Percentiles rank a stretch among this genome's conserved stretches.
Evolutionary conservation across 1,140 invertebrate genomes (phyloP).

Genomic region (Asobara japonica): DNA sequence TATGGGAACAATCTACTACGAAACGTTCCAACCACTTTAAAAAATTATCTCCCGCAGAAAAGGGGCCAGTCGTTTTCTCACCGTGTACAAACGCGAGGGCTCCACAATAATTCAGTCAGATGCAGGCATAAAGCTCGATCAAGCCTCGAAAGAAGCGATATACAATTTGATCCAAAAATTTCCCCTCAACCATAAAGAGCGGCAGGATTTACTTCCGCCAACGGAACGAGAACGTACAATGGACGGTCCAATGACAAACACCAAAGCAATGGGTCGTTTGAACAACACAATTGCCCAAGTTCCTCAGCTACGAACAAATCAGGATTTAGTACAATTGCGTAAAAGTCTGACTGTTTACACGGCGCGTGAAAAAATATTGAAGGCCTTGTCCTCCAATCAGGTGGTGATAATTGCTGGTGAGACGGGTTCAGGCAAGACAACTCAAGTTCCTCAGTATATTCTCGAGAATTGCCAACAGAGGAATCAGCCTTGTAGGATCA

Average conservation of each 20-base stretch:
- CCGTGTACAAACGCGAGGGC: conserved; percentile 78
- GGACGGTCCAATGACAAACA: conserved; percentile 61
- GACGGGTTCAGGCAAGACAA: conserved; percentile 91
- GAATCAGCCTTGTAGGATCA: conserved; percentile 81
- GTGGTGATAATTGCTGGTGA: conserved; percentile 80
- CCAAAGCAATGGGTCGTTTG: conserved; percentile 70
- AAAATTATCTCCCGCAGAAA: conserved; percentile 65
- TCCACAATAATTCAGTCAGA: conserved; percentile 77
- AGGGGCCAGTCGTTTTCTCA: conserved; percentile 76
- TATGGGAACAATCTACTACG: background rate
- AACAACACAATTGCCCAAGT: conserved; percentile 73
- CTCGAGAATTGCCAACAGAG: conserved; percentile 78
- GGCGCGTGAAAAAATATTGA: conserved; percentile 67
- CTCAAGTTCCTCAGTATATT: conserved; percentile 91
- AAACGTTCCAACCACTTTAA: background rate
- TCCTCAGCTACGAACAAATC: conserved; percentile 66
- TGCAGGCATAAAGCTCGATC: conserved; percentile 75
- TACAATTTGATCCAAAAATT: conserved; percentile 72
- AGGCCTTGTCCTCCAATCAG: conserved; percentile 66
- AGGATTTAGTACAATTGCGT: conserved; percentile 67
- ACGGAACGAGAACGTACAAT: conserved; percentile 64
- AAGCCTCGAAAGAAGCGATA: conserved; percentile 72
- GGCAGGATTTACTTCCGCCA: conserved; percentile 72
- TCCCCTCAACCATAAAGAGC: conserved; percentile 78
- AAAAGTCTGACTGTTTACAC: conserved; percentile 70